phyloP scores from a whole-genome alignment of 1,140 invertebrate genomes.

The Laupala kohalensis region DNA sequence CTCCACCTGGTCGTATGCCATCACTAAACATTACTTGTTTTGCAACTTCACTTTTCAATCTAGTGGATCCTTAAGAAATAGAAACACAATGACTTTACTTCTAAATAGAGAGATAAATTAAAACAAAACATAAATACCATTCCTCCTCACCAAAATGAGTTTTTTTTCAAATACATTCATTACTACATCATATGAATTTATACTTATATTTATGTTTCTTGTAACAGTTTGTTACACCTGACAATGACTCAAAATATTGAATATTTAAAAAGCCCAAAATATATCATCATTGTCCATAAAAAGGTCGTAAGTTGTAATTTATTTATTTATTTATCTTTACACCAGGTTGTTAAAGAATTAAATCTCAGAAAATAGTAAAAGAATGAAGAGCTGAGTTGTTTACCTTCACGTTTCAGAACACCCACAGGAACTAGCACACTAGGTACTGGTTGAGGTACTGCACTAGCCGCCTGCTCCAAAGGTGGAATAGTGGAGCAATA shows the following conservation, averaged over 20 bases:
- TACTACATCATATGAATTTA: background rate
- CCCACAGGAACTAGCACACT: slow-evolving; percentile 76
- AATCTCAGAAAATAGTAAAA: background rate
- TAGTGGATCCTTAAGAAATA: slow-evolving; percentile 23
- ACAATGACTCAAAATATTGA: too few species aligned
- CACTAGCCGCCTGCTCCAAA: slow-evolving; percentile 50
- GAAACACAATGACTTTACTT: background rate
- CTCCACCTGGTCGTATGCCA: slow-evolving; percentile 79
- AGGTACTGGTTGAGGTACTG: slow-evolving; percentile 39
- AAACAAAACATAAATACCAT: background rate
- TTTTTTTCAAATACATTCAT: background rate
- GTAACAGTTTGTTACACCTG: too few species aligned
- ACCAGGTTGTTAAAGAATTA: background rate
- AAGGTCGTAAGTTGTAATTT: too few species aligned
- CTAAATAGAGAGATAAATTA: background rate
- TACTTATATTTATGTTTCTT: too few species aligned
- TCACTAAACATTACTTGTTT: slow-evolving; percentile 85
- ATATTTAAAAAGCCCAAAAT: too few species aligned
- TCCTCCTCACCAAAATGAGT: background rate
- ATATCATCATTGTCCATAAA: too few species aligned
- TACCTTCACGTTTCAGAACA: slow-evolving; percentile 60
- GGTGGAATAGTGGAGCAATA: slow-evolving; percentile 80
- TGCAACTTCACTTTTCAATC: slow-evolving; percentile 38
- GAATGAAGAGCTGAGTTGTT: slow-evolving; percentile 19
- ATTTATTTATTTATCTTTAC: too few species aligned